A percentile compares a stretch with the other conserved stretches of the same genome.
phyloP scores from a whole-genome alignment of 1,140 invertebrate species.

The Ditylenchus dipsaci region DNA sequence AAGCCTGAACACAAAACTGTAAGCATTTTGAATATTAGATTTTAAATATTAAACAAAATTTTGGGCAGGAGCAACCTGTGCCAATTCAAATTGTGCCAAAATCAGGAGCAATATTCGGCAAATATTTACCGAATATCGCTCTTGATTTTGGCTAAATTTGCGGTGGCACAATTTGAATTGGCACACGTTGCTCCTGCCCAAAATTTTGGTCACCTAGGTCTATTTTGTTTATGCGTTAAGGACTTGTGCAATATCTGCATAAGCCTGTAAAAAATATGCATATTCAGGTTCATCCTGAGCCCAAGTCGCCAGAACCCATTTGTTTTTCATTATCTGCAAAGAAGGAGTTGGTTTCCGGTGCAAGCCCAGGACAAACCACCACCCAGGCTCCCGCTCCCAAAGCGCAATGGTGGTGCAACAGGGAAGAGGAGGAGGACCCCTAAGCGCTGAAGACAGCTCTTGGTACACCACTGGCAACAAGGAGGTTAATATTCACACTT shows the following conservation, averaged over 20 bases:
- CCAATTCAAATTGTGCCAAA: no score
- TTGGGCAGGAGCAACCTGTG: no score
- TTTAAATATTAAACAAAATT: neutral
- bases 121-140: no score
- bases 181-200: no score
- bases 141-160: no score
- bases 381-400: slow-evolving; percentile 7
- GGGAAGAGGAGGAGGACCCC: neutral
- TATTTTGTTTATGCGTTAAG: no score
- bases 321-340: slow-evolving; percentile 46
- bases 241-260: neutral
- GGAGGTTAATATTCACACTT: slow-evolving; percentile 29
- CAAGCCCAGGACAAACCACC: neutral
- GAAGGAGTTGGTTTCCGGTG: slow-evolving; percentile 18
- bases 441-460: slow-evolving; percentile 2
- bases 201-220: neutral
- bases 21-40: neutral
- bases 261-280: neutral
- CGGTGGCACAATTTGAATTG: no score
- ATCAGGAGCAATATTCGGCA: no score
- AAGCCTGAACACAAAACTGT: slow-evolving; percentile 43
- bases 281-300: slow-evolving; percentile 22
- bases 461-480: slow-evolving; percentile 19
- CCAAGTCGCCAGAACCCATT: slow-evolving; percentile 43
- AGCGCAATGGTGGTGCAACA: slow-evolving; percentile 10